Evolutionary conservation across 2,797 vertebrate genomes (phyloP).

Genomic region (Erethizon dorsatum): DNA sequence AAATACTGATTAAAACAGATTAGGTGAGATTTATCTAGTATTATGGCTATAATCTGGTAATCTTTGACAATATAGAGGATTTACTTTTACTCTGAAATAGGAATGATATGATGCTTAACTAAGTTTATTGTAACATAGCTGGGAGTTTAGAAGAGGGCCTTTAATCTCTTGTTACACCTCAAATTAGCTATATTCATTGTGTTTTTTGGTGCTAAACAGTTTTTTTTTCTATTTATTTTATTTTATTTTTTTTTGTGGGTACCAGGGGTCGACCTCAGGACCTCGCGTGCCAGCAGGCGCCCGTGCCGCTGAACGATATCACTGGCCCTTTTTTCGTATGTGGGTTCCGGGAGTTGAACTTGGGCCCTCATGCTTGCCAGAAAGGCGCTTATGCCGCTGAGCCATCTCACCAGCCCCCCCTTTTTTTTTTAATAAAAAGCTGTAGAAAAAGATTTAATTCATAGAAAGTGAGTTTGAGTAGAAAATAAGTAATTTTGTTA

Average conservation of each 20-base stretch:
- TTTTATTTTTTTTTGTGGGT: too few relatives aligned
- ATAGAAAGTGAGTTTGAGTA: neutral
- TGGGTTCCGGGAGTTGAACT: too few relatives aligned
- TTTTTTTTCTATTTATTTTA: too few relatives aligned
- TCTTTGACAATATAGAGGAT: constrained; percentile 6
- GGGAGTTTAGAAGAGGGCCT: constrained; percentile 61
- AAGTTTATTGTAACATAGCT: constrained; percentile 13
- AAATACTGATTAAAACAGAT: constrained; percentile 56
- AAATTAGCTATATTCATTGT: constrained; percentile 40
- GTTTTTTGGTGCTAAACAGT: constrained; percentile 36
- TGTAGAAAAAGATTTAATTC: constrained; percentile 16
- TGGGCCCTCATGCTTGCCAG: too few relatives aligned
- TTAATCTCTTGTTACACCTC: neutral
- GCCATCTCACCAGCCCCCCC: too few relatives aligned
- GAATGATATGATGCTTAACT: constrained; percentile 37
- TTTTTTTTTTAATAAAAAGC: constrained; percentile 28
- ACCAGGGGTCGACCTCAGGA: too few relatives aligned
- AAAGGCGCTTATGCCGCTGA: too few relatives aligned
- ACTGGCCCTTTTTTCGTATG: too few relatives aligned
- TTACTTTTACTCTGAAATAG: constrained; percentile 54
- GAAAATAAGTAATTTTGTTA: constrained; percentile 50
- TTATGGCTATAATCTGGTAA: constrained; percentile 4
- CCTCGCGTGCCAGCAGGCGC: too few relatives aligned
- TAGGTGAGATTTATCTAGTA: constrained; percentile 50
- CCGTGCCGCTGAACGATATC: too few relatives aligned